Conservation (phyloP, 2,888 invertebrate species). For the Sphecodes monilicornis region DNA sequence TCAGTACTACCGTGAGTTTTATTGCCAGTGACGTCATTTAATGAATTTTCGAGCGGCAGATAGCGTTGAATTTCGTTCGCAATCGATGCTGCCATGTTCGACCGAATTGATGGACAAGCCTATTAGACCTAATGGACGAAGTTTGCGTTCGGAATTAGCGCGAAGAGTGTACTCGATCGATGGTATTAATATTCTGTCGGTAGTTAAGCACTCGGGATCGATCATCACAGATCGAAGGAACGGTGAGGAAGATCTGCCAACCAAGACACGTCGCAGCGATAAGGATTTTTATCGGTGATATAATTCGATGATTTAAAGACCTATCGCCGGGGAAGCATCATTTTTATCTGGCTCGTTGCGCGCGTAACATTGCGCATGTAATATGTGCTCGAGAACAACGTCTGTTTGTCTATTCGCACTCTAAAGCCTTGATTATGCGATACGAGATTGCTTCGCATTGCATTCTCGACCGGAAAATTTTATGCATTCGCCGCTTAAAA, state of each 20-base stretch:
- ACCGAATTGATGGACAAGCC: conserved; percentile 2
- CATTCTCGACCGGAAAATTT: no score
- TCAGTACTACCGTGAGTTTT: neutral
- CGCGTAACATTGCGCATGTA: neutral
- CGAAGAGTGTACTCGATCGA: neutral
- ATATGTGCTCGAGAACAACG: neutral
- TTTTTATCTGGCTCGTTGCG: neutral
- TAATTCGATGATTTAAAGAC: conserved; percentile 21
- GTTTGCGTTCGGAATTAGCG: neutral
- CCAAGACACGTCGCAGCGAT: neutral
- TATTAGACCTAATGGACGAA: conserved; percentile 12
- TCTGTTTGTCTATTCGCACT: neutral
- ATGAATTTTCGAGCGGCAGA: neutral
- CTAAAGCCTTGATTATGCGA: neutral
- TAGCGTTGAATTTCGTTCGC: neutral
- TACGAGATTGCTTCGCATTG: no score
- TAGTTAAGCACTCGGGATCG: neutral
- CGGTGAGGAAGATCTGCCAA: neutral
- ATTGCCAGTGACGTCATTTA: neutral
- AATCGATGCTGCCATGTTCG: neutral
- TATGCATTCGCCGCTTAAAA: no score
- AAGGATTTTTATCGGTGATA: conserved; percentile 14
- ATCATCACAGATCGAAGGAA: neutral
- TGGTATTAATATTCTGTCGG: conserved; percentile 12
- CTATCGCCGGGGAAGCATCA: neutral